These are phyloP conservation scores for Aphis gossypii DNA, from an alignment of 1,140 invertebrate species.

Conservation along the genomic window DNA sequence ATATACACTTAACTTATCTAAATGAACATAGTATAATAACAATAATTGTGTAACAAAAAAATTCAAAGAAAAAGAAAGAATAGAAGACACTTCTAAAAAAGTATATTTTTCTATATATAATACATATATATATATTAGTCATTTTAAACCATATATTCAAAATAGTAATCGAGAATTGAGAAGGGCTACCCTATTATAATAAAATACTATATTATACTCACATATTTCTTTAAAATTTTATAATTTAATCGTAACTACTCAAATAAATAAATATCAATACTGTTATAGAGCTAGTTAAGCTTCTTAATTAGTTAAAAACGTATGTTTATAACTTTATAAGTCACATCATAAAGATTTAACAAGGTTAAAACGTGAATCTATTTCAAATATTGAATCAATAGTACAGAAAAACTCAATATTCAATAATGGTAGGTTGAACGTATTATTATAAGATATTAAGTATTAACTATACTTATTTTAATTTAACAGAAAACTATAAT, in stretches of 20 bases:
- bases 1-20: not conserved
- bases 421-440: not conserved
- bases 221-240: not conserved
- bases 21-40: constrained; percentile 6
- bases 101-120: not conserved
- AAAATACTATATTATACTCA: not conserved
- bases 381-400: not conserved
- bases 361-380: too few relatives aligned
- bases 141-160: constrained; percentile 19
- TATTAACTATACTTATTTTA: too few relatives aligned
- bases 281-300: not conserved
- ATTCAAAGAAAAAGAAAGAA: constrained; percentile 2
- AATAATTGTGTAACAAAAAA: not conserved
- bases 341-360: not conserved
- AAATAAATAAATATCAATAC: not conserved
- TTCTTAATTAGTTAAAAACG: not conserved
- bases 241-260: not conserved
- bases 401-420: not conserved
- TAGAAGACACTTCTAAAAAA: not conserved
- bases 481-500: not conserved
- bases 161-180: not conserved
- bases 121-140: not conserved
- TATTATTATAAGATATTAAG: too few relatives aligned
- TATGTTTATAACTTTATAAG: not conserved
- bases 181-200: not conserved